Evolutionary conservation across 92 coral and sea anemone genomes (phyloP), one percentile per base, ranked within the genome.

Genomic region (Epizoanthus scotinus): DNA sequence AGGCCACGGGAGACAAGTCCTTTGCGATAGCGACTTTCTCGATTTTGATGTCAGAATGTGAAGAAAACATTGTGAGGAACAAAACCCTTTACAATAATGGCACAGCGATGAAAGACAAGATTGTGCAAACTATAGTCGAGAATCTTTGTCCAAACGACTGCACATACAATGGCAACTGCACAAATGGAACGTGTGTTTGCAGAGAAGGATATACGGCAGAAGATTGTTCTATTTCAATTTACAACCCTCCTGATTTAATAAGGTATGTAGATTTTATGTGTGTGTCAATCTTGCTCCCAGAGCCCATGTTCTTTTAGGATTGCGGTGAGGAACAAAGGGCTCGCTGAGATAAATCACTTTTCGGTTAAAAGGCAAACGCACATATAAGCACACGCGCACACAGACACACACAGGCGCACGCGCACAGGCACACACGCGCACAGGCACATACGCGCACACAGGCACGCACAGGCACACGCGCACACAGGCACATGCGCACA

Each of bases 71-170:
- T 8, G 57, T 69, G 15, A 69, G 74, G 57, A 69, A 69, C 5
- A 47, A 54, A 5, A 69, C 57, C 9, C 57, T 69, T 8, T 69
- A 42, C 55, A 9, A n/a, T 3, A 69, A 69, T 42, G 74, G 74
- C 25, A 69, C 74, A 13, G 1, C 13, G 2, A 36, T 25, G 2
- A n/a, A 42, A 21, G 42, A 47, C 19, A 3, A 47, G 17, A 17
- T 69, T 13, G 74, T 69, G 26, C 34, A 69, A 24, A 18, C 8
- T 17, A 29, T 84, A 59, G 40, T 84, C 2, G 83, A 26, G 58
- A 65, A 71, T 22, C 61, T 67, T 12, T 84, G 87, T 25, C 83
- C 87, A 7, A 84, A 84, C 29, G 87, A 84, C 49, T 84, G 87
- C 56, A 74, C 87, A 66, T 72, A 75, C 59, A 79, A 50, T 12